Percentiles rank a stretch among this genome's conserved stretches.
These are phyloP conservation scores for Delia radicum DNA, from an alignment of 1,140 invertebrate species.

Conservation along the genomic window DNA sequence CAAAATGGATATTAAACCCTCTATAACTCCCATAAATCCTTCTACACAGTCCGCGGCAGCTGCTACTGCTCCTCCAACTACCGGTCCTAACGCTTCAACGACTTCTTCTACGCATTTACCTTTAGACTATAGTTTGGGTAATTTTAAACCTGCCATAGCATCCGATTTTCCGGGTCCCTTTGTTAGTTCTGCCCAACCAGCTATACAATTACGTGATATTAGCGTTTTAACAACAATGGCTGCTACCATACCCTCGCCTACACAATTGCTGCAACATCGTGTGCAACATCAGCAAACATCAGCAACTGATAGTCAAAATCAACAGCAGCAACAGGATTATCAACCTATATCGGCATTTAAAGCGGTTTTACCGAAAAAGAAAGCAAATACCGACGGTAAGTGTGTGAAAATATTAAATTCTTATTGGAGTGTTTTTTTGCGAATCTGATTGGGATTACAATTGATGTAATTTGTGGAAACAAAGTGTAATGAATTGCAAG, in stretches of 20 bases:
- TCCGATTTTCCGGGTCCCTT: conserved; percentile 48
- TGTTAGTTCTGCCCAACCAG: conserved; percentile 37
- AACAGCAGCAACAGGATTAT: conserved; percentile 38
- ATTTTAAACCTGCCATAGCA: conserved; percentile 51
- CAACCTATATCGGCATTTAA: conserved; percentile 52
- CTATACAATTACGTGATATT: conserved; percentile 49
- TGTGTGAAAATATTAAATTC: neutral
- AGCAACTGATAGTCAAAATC: conserved; percentile 26
- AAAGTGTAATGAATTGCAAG: too few species aligned
- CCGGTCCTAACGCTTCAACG: neutral
- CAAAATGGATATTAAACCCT: conserved; percentile 43
- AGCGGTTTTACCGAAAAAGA: conserved; percentile 50
- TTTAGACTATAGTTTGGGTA: conserved; percentile 50
- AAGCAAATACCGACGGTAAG: conserved; percentile 49
- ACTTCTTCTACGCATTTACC: conserved; percentile 46
- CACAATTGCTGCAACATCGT: conserved; percentile 48
- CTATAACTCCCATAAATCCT: conserved; percentile 23
- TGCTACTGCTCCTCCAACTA: conserved; percentile 29
- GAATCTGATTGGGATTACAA: too few species aligned
- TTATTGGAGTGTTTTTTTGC: too few species aligned
- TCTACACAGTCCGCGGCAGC: conserved; percentile 35
- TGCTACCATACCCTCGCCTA: conserved; percentile 47
- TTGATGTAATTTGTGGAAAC: too few species aligned
- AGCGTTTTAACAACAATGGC: conserved; percentile 48
- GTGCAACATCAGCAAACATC: conserved; percentile 41